These are phyloP conservation scores for Canis aureus DNA, from an alignment of 2,113 vertebrate genomes.

Conservation along the genomic window DNA sequence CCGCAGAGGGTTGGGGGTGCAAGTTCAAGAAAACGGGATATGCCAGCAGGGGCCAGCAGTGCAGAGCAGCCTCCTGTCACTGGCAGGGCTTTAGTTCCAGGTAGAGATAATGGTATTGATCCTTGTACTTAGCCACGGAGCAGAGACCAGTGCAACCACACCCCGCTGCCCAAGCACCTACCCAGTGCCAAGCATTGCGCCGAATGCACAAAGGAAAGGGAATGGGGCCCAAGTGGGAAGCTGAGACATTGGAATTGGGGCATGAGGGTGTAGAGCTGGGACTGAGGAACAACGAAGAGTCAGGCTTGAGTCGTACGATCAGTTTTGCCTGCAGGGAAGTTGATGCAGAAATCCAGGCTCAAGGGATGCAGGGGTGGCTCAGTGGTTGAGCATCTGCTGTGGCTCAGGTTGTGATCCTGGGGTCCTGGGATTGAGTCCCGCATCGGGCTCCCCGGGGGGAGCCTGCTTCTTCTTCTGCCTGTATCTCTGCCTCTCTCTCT, in stretches of 20 bases:
- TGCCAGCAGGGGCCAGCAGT: background rate
- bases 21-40: background rate
- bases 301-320: background rate
- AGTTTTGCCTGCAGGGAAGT: constrained; percentile 14
- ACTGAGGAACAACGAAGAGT: background rate
- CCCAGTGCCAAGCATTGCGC: background rate
- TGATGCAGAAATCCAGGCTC: background rate
- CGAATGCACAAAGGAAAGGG: constrained; percentile 7
- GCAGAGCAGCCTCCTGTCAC: background rate
- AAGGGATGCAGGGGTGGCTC: background rate
- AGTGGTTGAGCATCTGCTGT: too few relatives aligned
- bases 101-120: background rate
- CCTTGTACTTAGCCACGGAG: background rate
- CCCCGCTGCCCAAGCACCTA: background rate
- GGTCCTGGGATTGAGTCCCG: too few relatives aligned
- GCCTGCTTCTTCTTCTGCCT: too few relatives aligned
- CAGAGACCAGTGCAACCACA: background rate
- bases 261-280: background rate
- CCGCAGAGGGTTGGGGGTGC: background rate
- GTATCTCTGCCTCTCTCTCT: too few relatives aligned
- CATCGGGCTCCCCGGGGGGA: too few relatives aligned
- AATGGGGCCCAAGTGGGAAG: background rate
- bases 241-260: background rate
- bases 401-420: too few relatives aligned
- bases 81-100: background rate